phyloP scores from a whole-genome alignment of 2,113 vertebrate species.

The Pteropus alecto region DNA sequence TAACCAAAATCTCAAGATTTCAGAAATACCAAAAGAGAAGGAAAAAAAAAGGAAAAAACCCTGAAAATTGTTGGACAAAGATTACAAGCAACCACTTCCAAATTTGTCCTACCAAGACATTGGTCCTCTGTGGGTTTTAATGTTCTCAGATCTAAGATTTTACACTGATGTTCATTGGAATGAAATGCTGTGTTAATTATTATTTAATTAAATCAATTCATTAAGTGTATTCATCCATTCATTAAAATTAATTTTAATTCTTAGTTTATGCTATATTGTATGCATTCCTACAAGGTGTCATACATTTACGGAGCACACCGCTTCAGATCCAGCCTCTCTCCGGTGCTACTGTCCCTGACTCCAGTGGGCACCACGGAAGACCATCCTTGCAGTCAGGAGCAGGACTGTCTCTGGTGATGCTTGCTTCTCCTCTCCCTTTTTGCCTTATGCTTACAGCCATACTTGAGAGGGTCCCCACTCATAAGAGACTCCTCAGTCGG shows the following conservation, averaged over 20 bases:
- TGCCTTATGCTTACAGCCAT: background rate
- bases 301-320: background rate
- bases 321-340: background rate
- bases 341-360: background rate
- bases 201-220: background rate
- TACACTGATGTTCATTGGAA: background rate
- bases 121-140: background rate
- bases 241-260: background rate
- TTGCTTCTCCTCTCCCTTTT: background rate
- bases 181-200: background rate
- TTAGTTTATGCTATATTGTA: background rate
- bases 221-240: background rate
- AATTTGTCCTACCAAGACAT: background rate
- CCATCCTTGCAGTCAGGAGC: background rate
- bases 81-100: background rate
- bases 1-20: background rate
- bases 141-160: background rate
- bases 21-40: background rate
- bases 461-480: background rate
- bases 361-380: accelerated
- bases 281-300: background rate
- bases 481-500: background rate
- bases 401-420: background rate
- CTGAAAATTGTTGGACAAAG: background rate
- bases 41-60: background rate